Evolutionary conservation across 92 coral and sea anemone species (phyloP), one percentile per base, ranked within the genome.

Genomic region (Zoanthus sociatus): DNA sequence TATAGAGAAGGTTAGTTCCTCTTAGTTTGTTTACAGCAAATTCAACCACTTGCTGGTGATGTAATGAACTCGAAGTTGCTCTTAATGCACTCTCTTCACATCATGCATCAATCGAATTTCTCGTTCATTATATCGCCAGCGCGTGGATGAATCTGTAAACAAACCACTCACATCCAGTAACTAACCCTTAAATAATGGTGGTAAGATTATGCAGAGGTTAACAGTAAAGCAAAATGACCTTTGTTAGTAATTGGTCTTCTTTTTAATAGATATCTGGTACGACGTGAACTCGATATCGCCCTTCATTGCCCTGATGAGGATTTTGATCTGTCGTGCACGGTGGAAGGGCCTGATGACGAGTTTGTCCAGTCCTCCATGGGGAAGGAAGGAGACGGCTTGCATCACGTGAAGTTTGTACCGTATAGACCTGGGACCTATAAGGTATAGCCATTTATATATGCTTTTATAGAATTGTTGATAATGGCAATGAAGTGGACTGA

Each of bases 251-350:
- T 53, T 17, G 20, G 21, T 16, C 30, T 20, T 63, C 42, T 45
- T 1, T 73, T 30, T 55, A 88, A 74, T 79, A 92, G 93, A 67
- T 92, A 94, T 91, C 37, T 92, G 63, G 94, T 91, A 30, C 93
- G 95, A 63, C 98, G 95, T 30, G 98, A 94, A 79, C 92, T 94
- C 16, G 98, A 94, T 74, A 94, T 94, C 48, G 95, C 98, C 5
- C 89, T 94, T 20, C 94, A 94, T 47, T 92, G 93, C 17, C 91
- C 91, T 14, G 98, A 92, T 78, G 98, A 90, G 32, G 83, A 88
- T 33, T 78, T 86, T 83, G 89, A 92, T 71, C 86, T 94, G 92
- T 88, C 98, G 15, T 89, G 94, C 46, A 60, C 78, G 60, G 98
- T 94, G 10, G 84, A 92, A 18, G 98, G 98, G 11, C 95, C 98